Conservation (phyloP, 2,113 vertebrate genomes). For the Seriola dumerili region DNA sequence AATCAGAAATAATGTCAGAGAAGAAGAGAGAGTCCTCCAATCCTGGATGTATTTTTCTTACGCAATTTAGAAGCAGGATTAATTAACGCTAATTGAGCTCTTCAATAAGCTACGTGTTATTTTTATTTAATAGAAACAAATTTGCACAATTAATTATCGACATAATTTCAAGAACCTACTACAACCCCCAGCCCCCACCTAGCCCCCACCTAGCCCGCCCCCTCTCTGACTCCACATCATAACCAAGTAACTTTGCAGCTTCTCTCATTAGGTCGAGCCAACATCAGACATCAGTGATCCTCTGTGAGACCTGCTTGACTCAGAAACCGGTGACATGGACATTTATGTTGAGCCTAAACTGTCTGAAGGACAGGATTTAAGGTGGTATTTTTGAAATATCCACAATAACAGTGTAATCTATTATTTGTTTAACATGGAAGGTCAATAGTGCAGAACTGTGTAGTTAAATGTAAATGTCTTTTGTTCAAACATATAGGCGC, state of each 20-base stretch:
- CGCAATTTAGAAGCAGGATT: constrained; percentile 98
- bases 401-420: background rate
- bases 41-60: constrained; percentile 96
- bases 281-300: constrained; percentile 14
- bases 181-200: constrained; percentile 57
- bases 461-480: background rate
- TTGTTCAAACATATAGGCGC: background rate
- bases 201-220: background rate
- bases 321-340: no score
- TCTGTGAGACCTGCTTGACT: background rate
- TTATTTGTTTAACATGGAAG: no score
- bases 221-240: constrained; percentile 38
- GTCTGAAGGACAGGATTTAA: background rate
- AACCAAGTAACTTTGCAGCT: constrained; percentile 62
- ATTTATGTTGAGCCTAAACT: no score
- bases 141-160: constrained; percentile 99
- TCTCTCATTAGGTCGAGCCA: constrained; percentile 60
- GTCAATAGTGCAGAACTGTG: no score
- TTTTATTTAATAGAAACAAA: constrained; percentile 99
- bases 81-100: constrained; percentile 99
- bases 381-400: background rate
- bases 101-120: constrained; percentile 93
- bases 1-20: constrained; percentile 35
- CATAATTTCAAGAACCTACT: constrained; percentile 96
- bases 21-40: constrained; percentile 88